phyloP scores from a whole-genome alignment of 1,140 invertebrate genomes.

The Drosophila parvula region DNA sequence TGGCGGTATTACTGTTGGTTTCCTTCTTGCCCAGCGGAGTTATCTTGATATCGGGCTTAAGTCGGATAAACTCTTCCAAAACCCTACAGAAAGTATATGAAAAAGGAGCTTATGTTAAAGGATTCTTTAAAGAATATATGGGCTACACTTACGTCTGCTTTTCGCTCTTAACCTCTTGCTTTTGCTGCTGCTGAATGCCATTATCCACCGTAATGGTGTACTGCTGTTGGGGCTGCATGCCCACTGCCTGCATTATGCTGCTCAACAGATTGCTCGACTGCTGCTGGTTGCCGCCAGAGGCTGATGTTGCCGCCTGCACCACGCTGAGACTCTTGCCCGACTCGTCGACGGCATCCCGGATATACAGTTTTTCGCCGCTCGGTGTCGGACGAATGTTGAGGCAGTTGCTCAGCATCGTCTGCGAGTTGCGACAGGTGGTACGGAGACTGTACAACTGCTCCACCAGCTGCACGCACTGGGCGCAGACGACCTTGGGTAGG shows the following conservation, averaged over 20 bases:
- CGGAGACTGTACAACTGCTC: constrained; percentile 87
- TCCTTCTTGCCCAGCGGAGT: constrained; percentile 78
- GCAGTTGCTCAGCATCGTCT: constrained; percentile 88
- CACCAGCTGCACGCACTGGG: constrained; percentile 87
- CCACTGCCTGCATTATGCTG: constrained; percentile 80
- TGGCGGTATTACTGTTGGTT: constrained; percentile 5
- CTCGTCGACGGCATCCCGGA: constrained; percentile 85
- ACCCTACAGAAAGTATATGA: constrained; percentile 31
- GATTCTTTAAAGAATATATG: neutral
- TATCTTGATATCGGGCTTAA: constrained; percentile 85
- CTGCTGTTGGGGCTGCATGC: constrained; percentile 74
- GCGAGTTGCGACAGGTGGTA: constrained; percentile 88
- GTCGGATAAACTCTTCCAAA: constrained; percentile 84
- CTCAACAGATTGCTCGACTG: constrained; percentile 71
- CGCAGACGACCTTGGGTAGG: constrained; percentile 89
- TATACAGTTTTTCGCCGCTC: constrained; percentile 87
- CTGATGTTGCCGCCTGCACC: constrained; percentile 16
- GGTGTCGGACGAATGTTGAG: constrained; percentile 87
- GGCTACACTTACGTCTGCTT: constrained; percentile 51
- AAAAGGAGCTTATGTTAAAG: neutral
- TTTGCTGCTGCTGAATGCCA: constrained; percentile 65
- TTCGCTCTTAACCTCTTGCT: constrained; percentile 60
- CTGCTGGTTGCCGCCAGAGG: constrained; percentile 4
- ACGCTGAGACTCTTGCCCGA: constrained; percentile 74
- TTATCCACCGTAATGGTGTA: constrained; percentile 85